phyloP scores from a whole-genome alignment of 2,113 vertebrate species.

The Gavia stellata region DNA sequence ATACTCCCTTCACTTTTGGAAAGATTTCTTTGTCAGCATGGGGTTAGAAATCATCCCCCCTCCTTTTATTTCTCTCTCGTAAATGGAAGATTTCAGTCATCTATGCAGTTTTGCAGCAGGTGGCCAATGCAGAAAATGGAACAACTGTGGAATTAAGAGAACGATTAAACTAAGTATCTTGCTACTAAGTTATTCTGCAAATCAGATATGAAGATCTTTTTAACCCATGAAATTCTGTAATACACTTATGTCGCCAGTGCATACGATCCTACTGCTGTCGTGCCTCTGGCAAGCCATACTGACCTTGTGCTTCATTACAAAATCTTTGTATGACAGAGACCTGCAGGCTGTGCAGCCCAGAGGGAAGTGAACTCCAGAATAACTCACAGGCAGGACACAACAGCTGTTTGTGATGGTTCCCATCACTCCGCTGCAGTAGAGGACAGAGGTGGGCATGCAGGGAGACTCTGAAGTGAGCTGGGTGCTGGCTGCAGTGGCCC shows the following conservation, averaged over 20 bases:
- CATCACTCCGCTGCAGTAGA: accelerated
- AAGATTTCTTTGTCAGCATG: background rate
- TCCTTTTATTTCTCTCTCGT: background rate
- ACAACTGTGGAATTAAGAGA: background rate
- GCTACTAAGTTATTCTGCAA: background rate
- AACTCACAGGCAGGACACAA: background rate
- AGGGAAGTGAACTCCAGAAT: background rate
- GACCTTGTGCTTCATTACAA: background rate
- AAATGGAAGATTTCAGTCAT: background rate
- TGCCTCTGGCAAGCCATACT: background rate
- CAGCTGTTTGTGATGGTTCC: background rate
- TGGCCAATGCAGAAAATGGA: background rate
- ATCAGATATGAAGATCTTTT: background rate
- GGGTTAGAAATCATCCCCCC: background rate
- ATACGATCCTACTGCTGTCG: background rate
- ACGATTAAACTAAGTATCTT: background rate
- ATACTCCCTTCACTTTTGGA: background rate
- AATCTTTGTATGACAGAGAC: background rate
- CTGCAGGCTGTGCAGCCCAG: background rate
- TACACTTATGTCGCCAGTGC: background rate
- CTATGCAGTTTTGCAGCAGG: background rate
- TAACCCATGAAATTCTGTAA: background rate
- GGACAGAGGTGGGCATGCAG: background rate
- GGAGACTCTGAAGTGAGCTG: background rate
- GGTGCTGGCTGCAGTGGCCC: background rate